A percentile compares a stretch with the other conserved stretches of the same genome.
Evolutionary conservation across 2,797 vertebrate species (phyloP).

Genomic region (Coregonus sp.): DNA sequence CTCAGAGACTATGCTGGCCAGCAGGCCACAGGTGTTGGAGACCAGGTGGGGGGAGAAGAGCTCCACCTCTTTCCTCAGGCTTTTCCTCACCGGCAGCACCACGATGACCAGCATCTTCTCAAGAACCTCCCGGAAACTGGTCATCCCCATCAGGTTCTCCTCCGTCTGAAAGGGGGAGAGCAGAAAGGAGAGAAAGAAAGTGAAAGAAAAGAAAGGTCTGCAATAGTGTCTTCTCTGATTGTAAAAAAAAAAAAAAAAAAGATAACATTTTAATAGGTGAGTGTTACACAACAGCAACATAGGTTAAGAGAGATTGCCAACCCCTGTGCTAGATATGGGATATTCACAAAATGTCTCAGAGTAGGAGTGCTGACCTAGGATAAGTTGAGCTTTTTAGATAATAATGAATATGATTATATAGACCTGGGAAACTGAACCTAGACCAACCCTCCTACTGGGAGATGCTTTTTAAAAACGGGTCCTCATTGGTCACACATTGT

Average conservation of each 20-base stretch:
- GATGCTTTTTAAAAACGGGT: neutral
- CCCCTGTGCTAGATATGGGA: neutral
- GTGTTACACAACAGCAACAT: no score
- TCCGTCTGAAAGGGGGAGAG: conserved; percentile 78
- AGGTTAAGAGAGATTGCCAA: neutral
- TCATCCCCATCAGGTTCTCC: conserved; percentile 97
- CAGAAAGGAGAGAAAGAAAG: neutral
- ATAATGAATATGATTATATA: neutral
- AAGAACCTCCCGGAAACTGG: conserved; percentile 95
- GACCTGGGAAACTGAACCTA: neutral
- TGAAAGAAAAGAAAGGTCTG: neutral
- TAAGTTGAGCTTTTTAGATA: neutral
- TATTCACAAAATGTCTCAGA: neutral
- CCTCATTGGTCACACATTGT: neutral
- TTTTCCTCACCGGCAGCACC: conserved; percentile 94
- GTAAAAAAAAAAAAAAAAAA: no score
- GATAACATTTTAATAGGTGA: no score
- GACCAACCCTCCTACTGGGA: neutral
- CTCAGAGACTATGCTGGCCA: conserved; percentile 97
- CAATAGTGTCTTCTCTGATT: no score
- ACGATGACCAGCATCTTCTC: conserved; percentile 99
- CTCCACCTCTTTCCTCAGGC: conserved; percentile 92
- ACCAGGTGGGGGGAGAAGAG: conserved; percentile 96
- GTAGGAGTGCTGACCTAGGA: neutral
- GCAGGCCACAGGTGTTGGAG: conserved; percentile 94